Percentiles rank a stretch among this genome's conserved stretches.
Evolutionary conservation across 2,888 invertebrate species (phyloP).

Genomic region (Lycaena phlaeas): DNA sequence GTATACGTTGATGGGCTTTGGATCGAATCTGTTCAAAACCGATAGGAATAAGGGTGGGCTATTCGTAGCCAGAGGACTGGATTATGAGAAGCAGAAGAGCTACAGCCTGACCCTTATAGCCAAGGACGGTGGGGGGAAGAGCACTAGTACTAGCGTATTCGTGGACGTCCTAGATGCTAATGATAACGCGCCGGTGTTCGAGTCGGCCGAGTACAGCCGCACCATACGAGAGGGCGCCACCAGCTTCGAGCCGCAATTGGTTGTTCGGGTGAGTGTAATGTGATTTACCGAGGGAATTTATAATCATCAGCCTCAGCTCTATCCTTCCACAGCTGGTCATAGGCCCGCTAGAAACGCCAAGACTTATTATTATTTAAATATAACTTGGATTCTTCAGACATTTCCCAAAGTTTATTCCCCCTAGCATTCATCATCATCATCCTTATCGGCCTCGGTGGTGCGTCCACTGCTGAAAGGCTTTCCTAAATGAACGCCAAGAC

Average conservation of each 20-base stretch:
- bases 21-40: conserved; percentile 82
- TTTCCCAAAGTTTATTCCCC: too few species aligned
- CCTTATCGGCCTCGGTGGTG: too few species aligned
- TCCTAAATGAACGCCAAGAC: too few species aligned
- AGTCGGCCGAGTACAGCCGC: conserved; percentile 78
- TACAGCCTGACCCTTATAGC: conserved; percentile 87
- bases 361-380: too few species aligned
- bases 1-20: conserved; percentile 84
- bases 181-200: conserved; percentile 83
- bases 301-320: too few species aligned
- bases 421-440: too few species aligned
- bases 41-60: conserved; percentile 78
- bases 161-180: conserved; percentile 83
- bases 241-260: conserved; percentile 84
- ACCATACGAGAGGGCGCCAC: conserved; percentile 84
- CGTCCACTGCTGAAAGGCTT: too few species aligned
- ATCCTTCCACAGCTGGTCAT: too few species aligned
- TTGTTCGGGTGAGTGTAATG: conserved; percentile 77
- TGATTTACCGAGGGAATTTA: too few species aligned
- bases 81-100: conserved; percentile 85
- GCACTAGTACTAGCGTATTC: conserved; percentile 79
- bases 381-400: too few species aligned
- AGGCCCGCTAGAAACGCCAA: too few species aligned
- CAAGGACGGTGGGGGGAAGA: conserved; percentile 84
- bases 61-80: conserved; percentile 76